These are phyloP conservation scores for Mionectes olivaceus DNA, from an alignment of 2,797 vertebrate genomes.

Conservation along the genomic window DNA sequence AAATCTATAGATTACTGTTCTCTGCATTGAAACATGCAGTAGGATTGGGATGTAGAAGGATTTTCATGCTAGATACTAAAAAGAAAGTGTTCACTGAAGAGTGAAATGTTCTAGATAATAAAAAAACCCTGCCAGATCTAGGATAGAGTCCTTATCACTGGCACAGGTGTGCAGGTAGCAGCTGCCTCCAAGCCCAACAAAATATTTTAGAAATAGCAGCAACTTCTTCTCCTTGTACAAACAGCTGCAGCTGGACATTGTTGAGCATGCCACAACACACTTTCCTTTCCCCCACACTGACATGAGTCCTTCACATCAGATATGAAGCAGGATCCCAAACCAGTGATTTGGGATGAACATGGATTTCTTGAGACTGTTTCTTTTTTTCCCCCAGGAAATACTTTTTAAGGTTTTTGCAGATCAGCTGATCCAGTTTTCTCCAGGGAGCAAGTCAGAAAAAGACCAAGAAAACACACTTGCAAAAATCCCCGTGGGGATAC, in stretches of 20 bases:
- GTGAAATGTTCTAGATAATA: neutral
- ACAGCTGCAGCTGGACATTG: neutral
- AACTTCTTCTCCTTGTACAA: neutral
- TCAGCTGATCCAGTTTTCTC: neutral
- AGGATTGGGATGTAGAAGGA: neutral
- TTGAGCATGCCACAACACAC: neutral
- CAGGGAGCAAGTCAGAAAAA: neutral
- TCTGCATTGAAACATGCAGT: neutral
- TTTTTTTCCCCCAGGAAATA: neutral
- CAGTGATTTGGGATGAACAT: too few species aligned
- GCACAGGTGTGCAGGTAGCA: neutral
- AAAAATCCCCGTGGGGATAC: neutral
- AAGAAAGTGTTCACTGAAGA: neutral
- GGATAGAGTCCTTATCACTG: neutral
- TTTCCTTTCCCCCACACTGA: neutral
- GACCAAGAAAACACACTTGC: neutral
- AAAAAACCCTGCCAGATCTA: neutral
- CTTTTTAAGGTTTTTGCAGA: neutral
- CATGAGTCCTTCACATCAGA: neutral
- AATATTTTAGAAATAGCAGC: neutral
- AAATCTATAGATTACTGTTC: neutral
- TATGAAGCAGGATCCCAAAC: neutral
- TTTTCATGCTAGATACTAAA: neutral
- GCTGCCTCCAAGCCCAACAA: neutral
- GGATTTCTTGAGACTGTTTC: neutral